These are phyloP conservation scores for Lichenostomus cassidix DNA, from an alignment of 2,113 vertebrate species.

Conservation along the genomic window DNA sequence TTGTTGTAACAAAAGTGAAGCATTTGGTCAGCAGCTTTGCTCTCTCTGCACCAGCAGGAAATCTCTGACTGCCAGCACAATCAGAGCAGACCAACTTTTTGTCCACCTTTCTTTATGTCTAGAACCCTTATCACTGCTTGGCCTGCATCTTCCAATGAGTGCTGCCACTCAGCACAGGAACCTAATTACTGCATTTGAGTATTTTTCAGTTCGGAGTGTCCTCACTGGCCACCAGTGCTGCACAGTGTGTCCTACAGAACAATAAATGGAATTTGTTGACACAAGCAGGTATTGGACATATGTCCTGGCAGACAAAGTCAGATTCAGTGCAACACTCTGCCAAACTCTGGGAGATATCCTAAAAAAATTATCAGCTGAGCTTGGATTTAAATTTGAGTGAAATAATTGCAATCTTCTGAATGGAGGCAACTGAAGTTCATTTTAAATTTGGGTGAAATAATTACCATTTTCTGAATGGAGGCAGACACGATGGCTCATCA, in stretches of 20 bases:
- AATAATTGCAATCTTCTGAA: not conserved
- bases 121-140: not conserved
- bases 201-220: not conserved
- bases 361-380: not conserved
- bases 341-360: not conserved
- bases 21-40: not conserved
- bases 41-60: not conserved
- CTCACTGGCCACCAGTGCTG: not conserved
- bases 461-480: not conserved
- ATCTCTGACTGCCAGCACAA: not conserved
- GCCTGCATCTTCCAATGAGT: not conserved
- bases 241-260: not conserved
- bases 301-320: not conserved
- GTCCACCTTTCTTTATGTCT: not conserved
- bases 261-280: not conserved
- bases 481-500: accelerated
- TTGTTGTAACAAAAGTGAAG: not conserved
- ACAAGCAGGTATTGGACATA: accelerated
- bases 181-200: not conserved
- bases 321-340: not conserved
- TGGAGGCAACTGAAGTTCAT: not conserved
- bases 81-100: not conserved
- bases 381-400: not conserved
- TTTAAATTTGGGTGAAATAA: not conserved
- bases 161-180: not conserved